Evolutionary conservation across 2,888 invertebrate genomes (phyloP), one percentile per base, ranked within the genome.

Genomic region (Ormyrus pomaceus): DNA sequence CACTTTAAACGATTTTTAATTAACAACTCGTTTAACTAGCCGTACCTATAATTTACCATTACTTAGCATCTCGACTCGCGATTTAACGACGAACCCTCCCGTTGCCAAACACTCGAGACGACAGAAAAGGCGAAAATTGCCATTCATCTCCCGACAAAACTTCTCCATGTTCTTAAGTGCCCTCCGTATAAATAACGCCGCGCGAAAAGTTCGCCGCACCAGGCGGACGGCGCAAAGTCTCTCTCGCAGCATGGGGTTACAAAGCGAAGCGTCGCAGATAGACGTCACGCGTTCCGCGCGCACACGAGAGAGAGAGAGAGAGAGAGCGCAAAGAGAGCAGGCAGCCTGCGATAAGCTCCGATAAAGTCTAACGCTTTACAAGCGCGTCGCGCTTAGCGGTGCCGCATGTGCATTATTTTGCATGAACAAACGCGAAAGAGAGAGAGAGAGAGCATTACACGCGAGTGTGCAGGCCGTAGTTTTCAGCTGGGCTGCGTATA

Each of bases 111-210:
- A 19, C 19, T 19, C 19, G 19, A 19, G 19, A 2, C 19, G 19
- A 19, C 19, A 1, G 2, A 19, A 19, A 19, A 19, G 1, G 19
- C 19, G 19, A 19, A 19, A 19, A 19, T 19, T 19, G 19, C 19
- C 19, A 2, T 19, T 19, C 19, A 19, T 19, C 19, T 19, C 19
- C 19, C 19, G 19, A 19, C 19, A 0, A 7, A 45, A 72, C 51
- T 53, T 73, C 64, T 73, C 73, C 64, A 64, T 73, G 73, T 73
- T 73, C 73, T 73, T 73, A 64, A 56, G 50, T 46, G 34, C 45
- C 45, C 7, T 53, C 8, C n/a, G 45, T 10, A 55, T 53, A 65
- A 56, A 74, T 66, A 58, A 66, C 50, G 10, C 45, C 56, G 11
- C 50, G 66, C 50, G 51, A 59, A 59, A 66, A 19, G 13, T 71